phyloP scores from a whole-genome alignment of 2,888 invertebrate species.

The Synergus umbraculus region DNA sequence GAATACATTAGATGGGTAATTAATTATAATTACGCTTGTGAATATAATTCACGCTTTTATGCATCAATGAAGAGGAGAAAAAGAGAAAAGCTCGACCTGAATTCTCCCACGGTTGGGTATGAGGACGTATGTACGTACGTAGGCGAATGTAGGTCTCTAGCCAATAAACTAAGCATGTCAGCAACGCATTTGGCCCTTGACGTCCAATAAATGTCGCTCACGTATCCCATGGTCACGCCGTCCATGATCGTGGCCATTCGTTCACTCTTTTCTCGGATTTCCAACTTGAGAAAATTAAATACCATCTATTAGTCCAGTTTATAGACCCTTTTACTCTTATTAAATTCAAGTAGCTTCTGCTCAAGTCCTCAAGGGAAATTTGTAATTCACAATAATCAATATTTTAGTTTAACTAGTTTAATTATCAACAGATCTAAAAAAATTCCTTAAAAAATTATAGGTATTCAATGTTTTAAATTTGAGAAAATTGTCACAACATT shows the following conservation, averaged over 20 bases:
- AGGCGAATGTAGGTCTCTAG: constrained; percentile 57
- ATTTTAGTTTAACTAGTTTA: too few species aligned
- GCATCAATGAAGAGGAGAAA: neutral
- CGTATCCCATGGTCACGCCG: constrained; percentile 48
- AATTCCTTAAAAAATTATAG: too few species aligned
- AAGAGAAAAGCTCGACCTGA: neutral
- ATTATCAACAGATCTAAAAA: too few species aligned
- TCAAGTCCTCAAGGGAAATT: too few species aligned
- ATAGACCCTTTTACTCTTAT: neutral
- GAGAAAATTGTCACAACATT: too few species aligned
- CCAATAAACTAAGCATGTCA: constrained; percentile 61
- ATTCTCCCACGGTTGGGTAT: neutral
- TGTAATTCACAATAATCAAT: too few species aligned
- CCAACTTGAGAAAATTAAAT: neutral
- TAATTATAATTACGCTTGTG: too few species aligned
- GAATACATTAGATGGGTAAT: too few species aligned
- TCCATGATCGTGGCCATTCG: constrained; percentile 52
- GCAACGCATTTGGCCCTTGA: constrained; percentile 54
- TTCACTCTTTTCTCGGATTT: constrained; percentile 45
- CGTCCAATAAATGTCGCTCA: constrained; percentile 57
- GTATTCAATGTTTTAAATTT: too few species aligned
- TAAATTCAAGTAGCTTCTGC: neutral
- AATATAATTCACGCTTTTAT: too few species aligned
- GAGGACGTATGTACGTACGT: neutral
- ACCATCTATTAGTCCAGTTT: neutral